Base-by-base conservation (phyloP, 2,113 vertebrate species). In the Corapipo altera region DNA sequence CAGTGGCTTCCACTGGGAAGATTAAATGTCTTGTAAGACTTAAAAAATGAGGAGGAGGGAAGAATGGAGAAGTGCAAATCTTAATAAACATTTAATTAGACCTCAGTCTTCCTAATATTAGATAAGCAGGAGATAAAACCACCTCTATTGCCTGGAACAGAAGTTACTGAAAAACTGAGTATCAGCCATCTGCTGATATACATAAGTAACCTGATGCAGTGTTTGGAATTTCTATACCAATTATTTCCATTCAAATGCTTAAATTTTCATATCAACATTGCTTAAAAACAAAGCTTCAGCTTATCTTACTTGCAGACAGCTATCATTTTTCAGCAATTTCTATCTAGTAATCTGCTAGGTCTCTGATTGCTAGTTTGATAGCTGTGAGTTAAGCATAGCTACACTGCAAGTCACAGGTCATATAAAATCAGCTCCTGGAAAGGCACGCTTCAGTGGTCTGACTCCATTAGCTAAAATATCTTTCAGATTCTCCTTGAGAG, bases 351-450 rank as follows among this genome's bases (percentile, higher is more conserved):
- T 71, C 41, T 93, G 5, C 54, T 84, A 76, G 37, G 27, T 51
- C n/a, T 79, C 52, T 70, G 70, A 46, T 43, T 77, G 30, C 52
- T 94, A 55, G 20, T 79, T 93, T 65, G 58, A 76, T 66, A 84
- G 37, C 67, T 89, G 52, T 23, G 61, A 83, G 85, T 73, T 66
- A 57, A 94, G 72, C 81, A 69, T 16, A 85, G 76, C 43, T 75
- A 62, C 72, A 32, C 20, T 51, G 76, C 32, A 85, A 71, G 65
- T 37, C 23, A 7, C 74, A 79, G 77, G 74, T 90, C 76, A 81
- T 66, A 89, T 46, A 95, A 72, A 94, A 88, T 57, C 52, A 64
- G 69, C 67, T 81, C 35, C 57, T 89, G 83, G 71, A 91, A 92
- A 94, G 9, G 46, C 78, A 51, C 85, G 67, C 41, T 52, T 93